phyloP scores from a whole-genome alignment of 35 echinoderm and acorn worm genomes.

The Stichopus chloronotus region DNA sequence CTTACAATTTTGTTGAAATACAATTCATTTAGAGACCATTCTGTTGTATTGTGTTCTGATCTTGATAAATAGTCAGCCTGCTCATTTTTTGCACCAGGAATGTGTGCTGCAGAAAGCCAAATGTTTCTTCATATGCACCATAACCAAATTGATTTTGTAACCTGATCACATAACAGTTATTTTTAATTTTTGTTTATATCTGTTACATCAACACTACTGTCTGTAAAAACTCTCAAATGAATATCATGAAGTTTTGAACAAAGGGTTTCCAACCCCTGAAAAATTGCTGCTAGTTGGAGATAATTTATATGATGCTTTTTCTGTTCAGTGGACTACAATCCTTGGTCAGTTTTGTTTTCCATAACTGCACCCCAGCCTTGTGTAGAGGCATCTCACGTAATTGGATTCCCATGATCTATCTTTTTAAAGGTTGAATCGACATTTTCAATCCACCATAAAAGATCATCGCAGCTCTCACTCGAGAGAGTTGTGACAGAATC shows the following conservation, averaged over 20 bases:
- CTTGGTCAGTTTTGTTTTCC: constrained; percentile 24
- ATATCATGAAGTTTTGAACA: constrained; percentile 8
- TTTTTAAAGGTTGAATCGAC: not conserved
- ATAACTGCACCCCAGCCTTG: constrained; percentile 56
- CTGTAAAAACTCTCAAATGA: not conserved
- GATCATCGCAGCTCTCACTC: not conserved
- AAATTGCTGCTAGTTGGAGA: constrained; percentile 41
- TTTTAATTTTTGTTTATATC: constrained; percentile 52
- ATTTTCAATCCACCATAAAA: not conserved
- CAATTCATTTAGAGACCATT: not conserved
- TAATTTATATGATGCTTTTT: constrained; percentile 43
- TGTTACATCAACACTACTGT: constrained; percentile 44
- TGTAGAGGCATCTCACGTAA: constrained; percentile 23
- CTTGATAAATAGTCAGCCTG: constrained; percentile 28
- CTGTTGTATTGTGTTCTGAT: constrained; percentile 11
- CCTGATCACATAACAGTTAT: constrained; percentile 13
- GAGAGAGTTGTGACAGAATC: not conserved
- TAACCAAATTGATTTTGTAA: constrained; percentile 37
- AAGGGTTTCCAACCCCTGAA: too few species aligned
- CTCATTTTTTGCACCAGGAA: constrained; percentile 23
- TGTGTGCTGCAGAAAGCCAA: constrained; percentile 58
- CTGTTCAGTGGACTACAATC: constrained; percentile 45
- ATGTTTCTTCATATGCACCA: constrained; percentile 52
- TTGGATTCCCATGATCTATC: constrained; percentile 36
- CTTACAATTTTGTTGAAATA: constrained; percentile 43